Evolutionary conservation across 1,140 invertebrate genomes (phyloP).

Genomic region (Calephelis nemesis): DNA sequence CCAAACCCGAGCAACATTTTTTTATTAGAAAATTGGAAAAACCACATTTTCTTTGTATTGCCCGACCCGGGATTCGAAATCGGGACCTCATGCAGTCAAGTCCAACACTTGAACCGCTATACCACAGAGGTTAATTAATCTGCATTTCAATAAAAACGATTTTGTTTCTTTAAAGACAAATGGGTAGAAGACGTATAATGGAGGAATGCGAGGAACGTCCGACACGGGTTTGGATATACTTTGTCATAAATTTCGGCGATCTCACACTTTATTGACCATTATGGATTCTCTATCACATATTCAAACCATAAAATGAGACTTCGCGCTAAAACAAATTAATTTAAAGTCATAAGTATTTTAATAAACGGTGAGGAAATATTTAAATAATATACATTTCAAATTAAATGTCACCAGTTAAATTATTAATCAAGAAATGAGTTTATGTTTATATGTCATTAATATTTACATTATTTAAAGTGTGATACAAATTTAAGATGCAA

Average conservation of each 20-base stretch:
- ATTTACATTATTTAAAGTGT: constrained; percentile 3
- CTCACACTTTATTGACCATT: constrained; percentile 31
- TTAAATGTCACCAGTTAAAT: constrained; percentile 9
- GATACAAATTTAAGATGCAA: not conserved
- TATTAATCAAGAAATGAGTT: not conserved
- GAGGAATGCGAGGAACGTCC: constrained; percentile 32
- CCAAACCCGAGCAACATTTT: no score
- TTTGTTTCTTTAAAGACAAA: constrained; percentile 20
- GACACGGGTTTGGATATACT: constrained; percentile 20
- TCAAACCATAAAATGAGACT: constrained; percentile 6
- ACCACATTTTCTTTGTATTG: no score
- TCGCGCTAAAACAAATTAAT: constrained; percentile 15
- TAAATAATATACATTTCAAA: constrained; percentile 5
- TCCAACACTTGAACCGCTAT: no score
- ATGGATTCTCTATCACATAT: constrained; percentile 11
- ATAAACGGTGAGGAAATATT: constrained; percentile 10
- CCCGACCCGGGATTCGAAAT: no score
- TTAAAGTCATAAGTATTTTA: constrained; percentile 11
- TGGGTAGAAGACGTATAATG: constrained; percentile 20
- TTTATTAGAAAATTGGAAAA: no score
- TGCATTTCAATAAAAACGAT: constrained; percentile 3
- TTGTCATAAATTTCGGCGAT: constrained; percentile 25
- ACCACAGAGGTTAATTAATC: no score
- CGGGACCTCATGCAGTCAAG: no score
- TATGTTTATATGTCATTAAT: no score